These are phyloP conservation scores for Casuarius casuarius DNA, from an alignment of 2,113 vertebrate genomes.

Conservation along the genomic window DNA sequence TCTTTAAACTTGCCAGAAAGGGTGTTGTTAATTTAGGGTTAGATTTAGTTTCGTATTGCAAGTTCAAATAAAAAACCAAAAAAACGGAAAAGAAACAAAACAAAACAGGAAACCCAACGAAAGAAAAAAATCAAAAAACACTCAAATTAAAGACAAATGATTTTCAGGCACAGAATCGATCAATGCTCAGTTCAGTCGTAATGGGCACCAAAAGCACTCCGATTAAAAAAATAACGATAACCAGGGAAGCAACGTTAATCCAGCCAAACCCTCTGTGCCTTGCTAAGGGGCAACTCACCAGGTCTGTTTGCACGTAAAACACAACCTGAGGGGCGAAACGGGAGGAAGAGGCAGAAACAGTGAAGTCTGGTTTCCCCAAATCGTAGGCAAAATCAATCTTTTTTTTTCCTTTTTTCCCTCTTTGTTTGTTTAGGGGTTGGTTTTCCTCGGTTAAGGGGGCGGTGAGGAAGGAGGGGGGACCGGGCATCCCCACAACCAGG, in stretches of 20 bases:
- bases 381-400: conserved; percentile 12
- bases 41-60: conserved; percentile 81
- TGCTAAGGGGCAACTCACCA: conserved; percentile 66
- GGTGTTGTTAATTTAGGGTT: conserved; percentile 80
- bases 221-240: conserved; percentile 60
- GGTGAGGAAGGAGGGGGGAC: conserved; percentile 24
- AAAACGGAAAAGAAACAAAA: conserved; percentile 10
- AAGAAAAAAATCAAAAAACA: conserved; percentile 70
- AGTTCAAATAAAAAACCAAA: conserved; percentile 69
- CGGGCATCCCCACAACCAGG: conserved; percentile 45
- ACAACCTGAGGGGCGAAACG: conserved; percentile 53
- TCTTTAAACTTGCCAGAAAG: conserved; percentile 86
- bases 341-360: conserved; percentile 42
- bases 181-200: conserved; percentile 68
- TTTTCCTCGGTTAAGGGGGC: neutral
- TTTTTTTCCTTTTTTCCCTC: neutral
- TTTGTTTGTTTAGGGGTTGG: too few relatives aligned
- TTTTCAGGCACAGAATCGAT: conserved; percentile 77
- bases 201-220: conserved; percentile 73
- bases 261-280: conserved; percentile 67
- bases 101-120: conserved; percentile 70
- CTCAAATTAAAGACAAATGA: conserved; percentile 75
- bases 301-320: conserved; percentile 65
- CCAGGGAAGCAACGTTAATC: conserved; percentile 64
- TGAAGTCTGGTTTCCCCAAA: conserved; percentile 45